These are phyloP conservation scores for Hippopotamus amphibius DNA, from an alignment of 2,113 vertebrate species.

Conservation along the genomic window DNA sequence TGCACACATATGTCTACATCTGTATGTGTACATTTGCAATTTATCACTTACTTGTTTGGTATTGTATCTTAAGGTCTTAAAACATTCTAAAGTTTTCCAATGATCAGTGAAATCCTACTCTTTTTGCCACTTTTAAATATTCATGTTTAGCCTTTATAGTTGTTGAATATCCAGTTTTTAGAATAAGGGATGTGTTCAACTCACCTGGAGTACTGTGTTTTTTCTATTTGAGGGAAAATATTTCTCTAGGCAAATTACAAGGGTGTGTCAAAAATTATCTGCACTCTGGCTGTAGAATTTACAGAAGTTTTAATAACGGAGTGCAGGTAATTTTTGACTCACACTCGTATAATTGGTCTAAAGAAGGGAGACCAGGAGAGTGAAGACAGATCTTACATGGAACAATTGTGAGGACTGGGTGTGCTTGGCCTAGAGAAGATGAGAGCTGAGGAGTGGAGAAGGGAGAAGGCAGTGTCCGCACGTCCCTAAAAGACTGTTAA, in stretches of 20 bases:
- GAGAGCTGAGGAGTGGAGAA: fast-evolving
- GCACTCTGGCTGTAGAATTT: too few relatives aligned
- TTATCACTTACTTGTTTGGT: slow-evolving; percentile 65
- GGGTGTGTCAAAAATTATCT: too few relatives aligned
- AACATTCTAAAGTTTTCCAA: slow-evolving; percentile 37
- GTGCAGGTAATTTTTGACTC: too few relatives aligned
- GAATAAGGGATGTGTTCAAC: background rate
- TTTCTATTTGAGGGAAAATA: background rate
- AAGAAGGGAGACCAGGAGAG: background rate
- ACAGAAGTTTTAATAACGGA: too few relatives aligned
- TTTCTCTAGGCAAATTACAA: background rate
- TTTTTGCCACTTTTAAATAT: background rate
- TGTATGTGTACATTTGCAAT: background rate
- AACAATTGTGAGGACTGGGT: background rate
- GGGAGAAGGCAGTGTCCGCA: background rate
- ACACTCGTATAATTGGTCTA: background rate
- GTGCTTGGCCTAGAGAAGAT: background rate
- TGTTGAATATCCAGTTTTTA: background rate
- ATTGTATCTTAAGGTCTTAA: background rate
- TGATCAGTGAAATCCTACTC: slow-evolving; percentile 6
- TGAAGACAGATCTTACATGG: background rate
- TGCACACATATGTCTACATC: slow-evolving; percentile 57
- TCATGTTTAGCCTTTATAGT: background rate
- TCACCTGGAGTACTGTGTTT: background rate
- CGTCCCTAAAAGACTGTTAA: background rate